Evolutionary conservation across 2,797 vertebrate genomes (phyloP).

Genomic region (Xenopus petersii): DNA sequence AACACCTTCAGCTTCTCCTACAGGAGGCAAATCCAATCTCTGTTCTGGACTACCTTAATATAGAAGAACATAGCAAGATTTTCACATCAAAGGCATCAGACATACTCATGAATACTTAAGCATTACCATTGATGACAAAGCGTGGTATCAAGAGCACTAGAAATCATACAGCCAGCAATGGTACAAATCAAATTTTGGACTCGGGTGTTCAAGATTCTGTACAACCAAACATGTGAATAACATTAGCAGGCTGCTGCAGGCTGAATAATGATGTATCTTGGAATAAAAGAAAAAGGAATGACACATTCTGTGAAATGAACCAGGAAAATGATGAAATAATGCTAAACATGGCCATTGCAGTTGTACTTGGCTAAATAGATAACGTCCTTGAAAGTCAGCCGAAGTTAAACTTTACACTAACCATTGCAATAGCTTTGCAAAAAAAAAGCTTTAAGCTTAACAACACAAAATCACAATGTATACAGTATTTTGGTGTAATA

Average conservation of each 20-base stretch:
- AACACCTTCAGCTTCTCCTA: constrained; percentile 30
- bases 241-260: constrained; percentile 29
- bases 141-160: constrained; percentile 3
- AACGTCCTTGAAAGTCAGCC: not conserved
- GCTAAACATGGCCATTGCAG: too few relatives aligned
- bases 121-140: constrained; percentile 19
- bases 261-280: constrained; percentile 32
- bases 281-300: constrained; percentile 6
- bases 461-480: too few relatives aligned
- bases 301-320: not conserved
- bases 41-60: constrained; percentile 28
- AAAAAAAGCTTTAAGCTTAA: too few relatives aligned
- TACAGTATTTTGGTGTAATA: too few relatives aligned
- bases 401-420: not conserved
- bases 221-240: constrained; percentile 24
- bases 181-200: constrained; percentile 22
- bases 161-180: constrained; percentile 10
- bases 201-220: constrained; percentile 25
- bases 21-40: constrained; percentile 34
- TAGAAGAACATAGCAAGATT: constrained; percentile 33
- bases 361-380: not conserved
- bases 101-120: constrained; percentile 28
- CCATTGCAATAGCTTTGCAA: too few relatives aligned
- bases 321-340: not conserved
- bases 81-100: constrained; percentile 33